Evolutionary conservation across 2,888 invertebrate genomes (phyloP), one percentile per base, ranked within the genome.

Genomic region (Heliconius charithonia): DNA sequence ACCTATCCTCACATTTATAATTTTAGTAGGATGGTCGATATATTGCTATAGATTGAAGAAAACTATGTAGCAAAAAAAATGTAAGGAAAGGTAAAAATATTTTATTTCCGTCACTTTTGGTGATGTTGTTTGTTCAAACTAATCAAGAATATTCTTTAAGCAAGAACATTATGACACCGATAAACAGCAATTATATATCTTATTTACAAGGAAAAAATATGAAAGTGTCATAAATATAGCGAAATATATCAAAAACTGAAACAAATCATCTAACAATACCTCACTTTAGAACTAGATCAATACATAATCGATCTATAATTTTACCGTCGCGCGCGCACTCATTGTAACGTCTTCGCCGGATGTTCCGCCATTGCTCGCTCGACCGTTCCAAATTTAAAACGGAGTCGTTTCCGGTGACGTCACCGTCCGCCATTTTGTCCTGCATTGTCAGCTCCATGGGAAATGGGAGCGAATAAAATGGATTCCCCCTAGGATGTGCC

Each of bases 301-400:
- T 72, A 72, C 72, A 72, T 74, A 74, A 81, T 74, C 41, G 78
- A 81, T 81, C 80, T 81, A 80, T 76, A 81, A 81, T 81, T 76
- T 80, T 82, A 81, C 82, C 83, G 87, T 87, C 89, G 88, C 89
- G 87, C 84, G 91, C 88, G 90, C 93, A 91, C 85, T 91, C 92
- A 94, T 90, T 90, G 94, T 91, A 93, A 92, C 94, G 94, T 95
- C 94, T 94, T 94, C 93, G 89, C 93, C 94, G 94, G 94, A 95
- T 94, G 94, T 93, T 89, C 94, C 92, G 92, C 93, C 94, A 94
- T 93, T 93, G 93, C 93, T 91, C 93, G 93, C 92, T 94, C 93
- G 94, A 95, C 94, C 94, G 93, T 94, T 93, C 93, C 91, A 91
- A 95, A 95, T 94, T 94, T 93, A 93, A 94, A 93, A 94, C 94